Conservation (phyloP, 92 coral and sea anemone species). For the Chrysogorgia sp. region DNA sequence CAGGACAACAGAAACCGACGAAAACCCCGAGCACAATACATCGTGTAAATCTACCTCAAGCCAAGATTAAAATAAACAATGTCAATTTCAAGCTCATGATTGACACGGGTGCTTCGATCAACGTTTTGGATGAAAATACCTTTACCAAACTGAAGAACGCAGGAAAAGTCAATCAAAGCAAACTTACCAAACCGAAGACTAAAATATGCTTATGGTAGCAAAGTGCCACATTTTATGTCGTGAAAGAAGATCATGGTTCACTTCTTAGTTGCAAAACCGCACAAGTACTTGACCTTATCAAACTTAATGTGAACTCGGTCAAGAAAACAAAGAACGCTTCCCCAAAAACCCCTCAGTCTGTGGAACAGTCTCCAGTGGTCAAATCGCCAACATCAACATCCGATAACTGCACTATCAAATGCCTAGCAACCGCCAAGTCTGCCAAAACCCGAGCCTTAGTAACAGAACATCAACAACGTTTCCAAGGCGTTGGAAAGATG, state of each 20-base stretch:
- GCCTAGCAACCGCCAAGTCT: conserved; percentile 3
- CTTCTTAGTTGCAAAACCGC: conserved; percentile 30
- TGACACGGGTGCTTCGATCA: conserved; percentile 66
- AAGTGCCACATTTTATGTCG: conserved; percentile 20
- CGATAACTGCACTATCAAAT: conserved; percentile 19
- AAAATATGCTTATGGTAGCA: conserved; percentile 32
- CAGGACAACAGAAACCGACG: conserved; percentile 1
- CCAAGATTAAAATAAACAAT: conserved; percentile 5
- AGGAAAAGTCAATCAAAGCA: background rate
- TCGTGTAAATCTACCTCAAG: conserved; percentile 12
- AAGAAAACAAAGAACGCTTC: background rate
- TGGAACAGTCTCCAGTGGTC: conserved; percentile 7
- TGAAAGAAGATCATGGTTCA: conserved; percentile 44
- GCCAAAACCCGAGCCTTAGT: conserved; percentile 13
- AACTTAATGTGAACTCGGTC: conserved; percentile 12
- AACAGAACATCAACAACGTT: conserved; percentile 48
- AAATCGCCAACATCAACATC: conserved; percentile 33
- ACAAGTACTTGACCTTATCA: conserved; percentile 21
- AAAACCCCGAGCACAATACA: background rate
- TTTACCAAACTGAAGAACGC: conserved; percentile 27
- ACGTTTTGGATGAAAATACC: conserved; percentile 39
- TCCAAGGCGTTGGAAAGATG: conserved; percentile 55
- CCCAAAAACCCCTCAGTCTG: background rate
- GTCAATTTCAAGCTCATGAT: conserved; percentile 51
- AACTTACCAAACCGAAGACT: background rate